Base-by-base conservation (phyloP, 2,113 vertebrate species). In the Melanostigma gelatinosum region DNA sequence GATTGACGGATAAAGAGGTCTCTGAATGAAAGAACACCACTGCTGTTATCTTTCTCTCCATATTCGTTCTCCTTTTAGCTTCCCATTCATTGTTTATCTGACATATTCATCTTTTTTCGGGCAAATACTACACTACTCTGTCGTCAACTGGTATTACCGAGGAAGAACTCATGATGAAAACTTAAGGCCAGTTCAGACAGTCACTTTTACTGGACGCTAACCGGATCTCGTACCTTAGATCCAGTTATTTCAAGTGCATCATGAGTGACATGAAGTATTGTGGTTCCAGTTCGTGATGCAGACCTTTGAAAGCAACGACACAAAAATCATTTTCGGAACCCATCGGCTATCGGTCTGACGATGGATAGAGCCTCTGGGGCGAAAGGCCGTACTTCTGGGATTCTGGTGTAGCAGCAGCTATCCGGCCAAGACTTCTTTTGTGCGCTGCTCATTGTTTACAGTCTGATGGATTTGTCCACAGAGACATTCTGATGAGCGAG, bases 241-340 rank as follows among this genome's bases (percentile, higher is more conserved):
- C n/a, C 24, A 60, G 18, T 24, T 32, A 32, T 74, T 48, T 46
- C 44, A 71, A 61, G 65, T 36, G 69, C 78, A 58, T 40, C 55
- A 12, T 6, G 63, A 85, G 32, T 20, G 80, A 68, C 61, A 63
- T 50, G 12, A 68, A 29, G 48, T 34, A 57, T 79, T 62, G 68
- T 65, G 24, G 46, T 62, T 71, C 22, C n/a, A 60, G 64, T 58
- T 34, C 52, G 75, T 24, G 71, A 82, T 60, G 40, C 66, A 48
- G 80, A 60, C 29, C 32, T 68, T 72, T 66, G 65, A 58, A 82
- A 64, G 44, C 34, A 75, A 78, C 54, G 22, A 52, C 4, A 3
- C 27, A 72, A 57, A 48, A 8, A 52, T 8, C 50, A 20, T 22
- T 22, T 9, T 54, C 3, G 50, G 20, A n/a, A n/a, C 20, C 20